Conservation (phyloP, 2,888 invertebrate genomes). For the Chrysodeixis includens region DNA sequence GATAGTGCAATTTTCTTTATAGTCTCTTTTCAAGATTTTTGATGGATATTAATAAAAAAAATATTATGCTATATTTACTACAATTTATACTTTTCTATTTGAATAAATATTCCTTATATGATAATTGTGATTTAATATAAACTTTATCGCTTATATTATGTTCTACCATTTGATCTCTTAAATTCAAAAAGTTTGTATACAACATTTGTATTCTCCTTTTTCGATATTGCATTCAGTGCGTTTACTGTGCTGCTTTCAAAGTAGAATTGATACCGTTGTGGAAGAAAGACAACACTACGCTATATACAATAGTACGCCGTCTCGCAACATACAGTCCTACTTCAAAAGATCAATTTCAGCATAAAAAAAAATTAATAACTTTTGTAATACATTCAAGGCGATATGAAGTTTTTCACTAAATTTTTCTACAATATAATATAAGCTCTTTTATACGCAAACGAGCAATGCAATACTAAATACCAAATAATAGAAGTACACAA, state of each 20-base stretch:
- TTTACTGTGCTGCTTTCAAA: no score
- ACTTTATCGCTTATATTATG: conserved; percentile 30
- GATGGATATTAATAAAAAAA: conserved; percentile 38
- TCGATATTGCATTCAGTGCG: neutral
- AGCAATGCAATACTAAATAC: conserved; percentile 48
- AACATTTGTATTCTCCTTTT: neutral
- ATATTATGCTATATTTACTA: conserved; percentile 19
- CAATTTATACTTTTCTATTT: conserved; percentile 26
- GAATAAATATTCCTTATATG: conserved; percentile 25
- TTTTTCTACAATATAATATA: conserved; percentile 5
- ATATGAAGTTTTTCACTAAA: neutral
- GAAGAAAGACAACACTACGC: no score
- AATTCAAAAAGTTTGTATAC: conserved; percentile 10
- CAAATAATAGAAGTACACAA: conserved; percentile 49
- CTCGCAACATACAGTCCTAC: no score
- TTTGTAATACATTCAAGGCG: neutral
- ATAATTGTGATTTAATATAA: conserved; percentile 25
- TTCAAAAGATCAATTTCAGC: no score
- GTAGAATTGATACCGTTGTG: no score
- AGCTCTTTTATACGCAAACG: conserved; percentile 11
- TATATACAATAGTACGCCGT: no score
- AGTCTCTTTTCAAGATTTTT: conserved; percentile 41
- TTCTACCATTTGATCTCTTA: conserved; percentile 37
- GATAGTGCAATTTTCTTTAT: conserved; percentile 57
- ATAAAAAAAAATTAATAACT: no score